Conservation (phyloP, 37 sponge, comb jelly and placozoan species). For the Chondrosia reniformis region DNA sequence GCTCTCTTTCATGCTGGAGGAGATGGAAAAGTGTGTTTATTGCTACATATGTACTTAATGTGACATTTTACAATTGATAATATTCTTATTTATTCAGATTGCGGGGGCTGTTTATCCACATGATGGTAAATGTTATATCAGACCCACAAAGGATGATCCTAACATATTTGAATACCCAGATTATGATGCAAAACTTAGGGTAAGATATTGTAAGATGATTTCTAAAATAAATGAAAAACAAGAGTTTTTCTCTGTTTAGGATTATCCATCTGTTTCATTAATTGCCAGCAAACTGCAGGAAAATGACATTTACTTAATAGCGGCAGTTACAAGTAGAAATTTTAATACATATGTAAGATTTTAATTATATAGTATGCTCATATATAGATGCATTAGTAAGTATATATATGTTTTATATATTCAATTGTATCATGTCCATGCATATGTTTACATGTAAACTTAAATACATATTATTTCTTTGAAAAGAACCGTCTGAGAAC, state of each 20-base stretch:
- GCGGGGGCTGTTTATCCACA: not conserved
- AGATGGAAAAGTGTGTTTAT: not conserved
- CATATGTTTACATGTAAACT: not conserved
- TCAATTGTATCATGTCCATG: not conserved
- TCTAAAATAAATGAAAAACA: too few species aligned
- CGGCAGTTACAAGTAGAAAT: not conserved
- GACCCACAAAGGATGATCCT: too few species aligned
- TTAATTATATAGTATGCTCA: not conserved
- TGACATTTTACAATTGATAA: not conserved
- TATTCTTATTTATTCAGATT: slow-evolving; percentile 11
- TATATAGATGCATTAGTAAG: not conserved
- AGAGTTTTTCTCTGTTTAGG: not conserved
- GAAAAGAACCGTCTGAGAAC: too few species aligned
- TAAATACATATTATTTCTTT: too few species aligned
- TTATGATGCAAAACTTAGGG: too few species aligned
- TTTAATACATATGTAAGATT: not conserved
- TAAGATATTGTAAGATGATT: too few species aligned
- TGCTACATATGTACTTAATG: too few species aligned
- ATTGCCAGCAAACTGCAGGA: not conserved
- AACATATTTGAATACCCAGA: not conserved
- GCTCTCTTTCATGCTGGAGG: not conserved
- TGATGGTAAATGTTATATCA: not conserved
- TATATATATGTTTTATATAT: too few species aligned
- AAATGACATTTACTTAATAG: not conserved
- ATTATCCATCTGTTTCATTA: not conserved